phyloP scores from a whole-genome alignment of 2,113 vertebrate species.

The Mesembrinibis cayennensis region DNA sequence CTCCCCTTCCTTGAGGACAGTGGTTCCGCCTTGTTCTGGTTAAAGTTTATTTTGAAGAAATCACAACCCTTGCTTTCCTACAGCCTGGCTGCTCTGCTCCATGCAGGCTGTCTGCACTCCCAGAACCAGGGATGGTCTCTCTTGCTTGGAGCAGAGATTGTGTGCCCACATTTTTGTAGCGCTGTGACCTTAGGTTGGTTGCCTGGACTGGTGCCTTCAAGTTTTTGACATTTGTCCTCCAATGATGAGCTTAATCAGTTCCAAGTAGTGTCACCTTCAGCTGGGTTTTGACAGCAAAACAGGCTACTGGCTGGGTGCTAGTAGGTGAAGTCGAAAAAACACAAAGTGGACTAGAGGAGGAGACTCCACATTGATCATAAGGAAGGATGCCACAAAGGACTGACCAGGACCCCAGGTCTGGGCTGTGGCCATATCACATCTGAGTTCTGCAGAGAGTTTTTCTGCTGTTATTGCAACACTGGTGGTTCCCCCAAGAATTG shows the following conservation, averaged over 20 bases:
- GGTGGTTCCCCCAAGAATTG: not conserved
- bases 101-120: not conserved
- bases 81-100: not conserved
- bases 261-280: not conserved
- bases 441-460: not conserved
- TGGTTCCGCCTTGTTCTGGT: not conserved
- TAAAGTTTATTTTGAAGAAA: not conserved
- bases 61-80: not conserved
- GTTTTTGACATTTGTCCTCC: not conserved
- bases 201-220: not conserved
- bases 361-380: not conserved
- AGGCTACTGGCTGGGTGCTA: not conserved
- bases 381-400: not conserved
- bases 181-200: not conserved
- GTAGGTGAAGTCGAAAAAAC: not conserved
- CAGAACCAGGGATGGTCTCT: not conserved
- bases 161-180: not conserved
- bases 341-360: not conserved
- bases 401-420: not conserved
- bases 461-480: not conserved
- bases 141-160: not conserved
- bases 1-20: not conserved
- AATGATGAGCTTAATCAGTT: not conserved
- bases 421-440: not conserved
- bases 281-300: not conserved